Evolutionary conservation across 2,113 vertebrate genomes (phyloP), one percentile per base, ranked within the genome.

Genomic region (Heptranchias perlo): DNA sequence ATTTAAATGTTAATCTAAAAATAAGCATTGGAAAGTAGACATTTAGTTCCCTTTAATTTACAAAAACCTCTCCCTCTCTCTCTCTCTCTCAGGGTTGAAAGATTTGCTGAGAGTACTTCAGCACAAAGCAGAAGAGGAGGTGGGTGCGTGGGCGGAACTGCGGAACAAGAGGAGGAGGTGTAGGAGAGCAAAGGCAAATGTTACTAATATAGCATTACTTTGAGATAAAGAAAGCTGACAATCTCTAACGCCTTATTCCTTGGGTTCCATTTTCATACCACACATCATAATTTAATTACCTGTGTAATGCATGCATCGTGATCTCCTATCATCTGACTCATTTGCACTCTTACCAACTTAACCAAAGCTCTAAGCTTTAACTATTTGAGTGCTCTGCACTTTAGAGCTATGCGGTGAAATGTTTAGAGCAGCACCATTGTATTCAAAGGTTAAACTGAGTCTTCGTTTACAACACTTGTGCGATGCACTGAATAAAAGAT

Each of bases 261-360:
- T 95, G 94, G 94, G 64, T 73, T 73, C 47, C 94, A 95, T 95
- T 95, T 95, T 31, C 94, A 69, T 69, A n/a, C 94, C 94, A 67
- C 94, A 95, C 65, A 95, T 95, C 94, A 95, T 95, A 95, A 95
- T 95, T 95, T 95, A 67, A 95, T 95, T 95, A 95, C 94, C 94
- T 95, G 94, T 47, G 94, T 95, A 95, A 95, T 95, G 64, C 65
- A 95, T 95, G 62, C 94, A 95, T 95, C 94, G 94, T 95, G 94
- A 95, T 95, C 65, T 25, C 44, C 65, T 69, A 49, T 95, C 64
- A 95, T 95, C 94, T 95, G 94, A 95, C 94, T 95, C 94, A 95
- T 69, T 95, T 95, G 65, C 94, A 95, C 62, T 49, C 39, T 1
- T 95, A 49, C 28, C 65, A 95, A 93, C 16, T 93, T n/a, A n/a